Base-by-base conservation (phyloP, 2,888 invertebrate species). In the Eristalis intricaria region DNA sequence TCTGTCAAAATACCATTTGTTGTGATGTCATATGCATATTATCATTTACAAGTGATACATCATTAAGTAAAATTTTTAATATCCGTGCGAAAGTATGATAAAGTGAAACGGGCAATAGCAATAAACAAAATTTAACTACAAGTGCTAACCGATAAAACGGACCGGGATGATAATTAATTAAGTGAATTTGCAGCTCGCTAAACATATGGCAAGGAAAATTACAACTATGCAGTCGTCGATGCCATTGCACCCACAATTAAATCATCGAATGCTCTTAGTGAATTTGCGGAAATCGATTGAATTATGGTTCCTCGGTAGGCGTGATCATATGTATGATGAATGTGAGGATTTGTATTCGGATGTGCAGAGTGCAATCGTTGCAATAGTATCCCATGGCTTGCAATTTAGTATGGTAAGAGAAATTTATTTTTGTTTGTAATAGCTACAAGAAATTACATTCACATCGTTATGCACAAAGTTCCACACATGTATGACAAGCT, bases 221-320 rank as follows among this genome's bases (percentile, higher is more conserved):
- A 7, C 4, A 15, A 83, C 77, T 61, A 86, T 86, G 86, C 78
- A 86, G 40, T 83, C 86, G 43, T 82, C 86, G 38, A 78, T 82
- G 56, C 78, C 61, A 22, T 56, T 78, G 35, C 82, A 86, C 43
- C 86, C 86, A 43, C 69, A 83, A 70, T 60, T 86, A 58, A 80
- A 87, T 71, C 87, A 87, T 76, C 79, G 79, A 71, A 79, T 80
- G 50, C 76, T 89, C 43, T 74, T 90, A 26, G 40, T 79, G 13
- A 88, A 89, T 68, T 74, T 90, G 56, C 86, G 88, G 64, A 89
- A 89, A 88, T 89, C 89, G n/a, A 88, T 89, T 23, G 90, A 90
- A 70, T 64, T 88, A 38, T 89, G 88, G 88, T 89, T 89, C 61
- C 50, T 89, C 4, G 73, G 73, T 50, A 73, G 84, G 40, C 80